phyloP scores from a whole-genome alignment of 1,140 invertebrate genomes.

The Apis mellifera region DNA sequence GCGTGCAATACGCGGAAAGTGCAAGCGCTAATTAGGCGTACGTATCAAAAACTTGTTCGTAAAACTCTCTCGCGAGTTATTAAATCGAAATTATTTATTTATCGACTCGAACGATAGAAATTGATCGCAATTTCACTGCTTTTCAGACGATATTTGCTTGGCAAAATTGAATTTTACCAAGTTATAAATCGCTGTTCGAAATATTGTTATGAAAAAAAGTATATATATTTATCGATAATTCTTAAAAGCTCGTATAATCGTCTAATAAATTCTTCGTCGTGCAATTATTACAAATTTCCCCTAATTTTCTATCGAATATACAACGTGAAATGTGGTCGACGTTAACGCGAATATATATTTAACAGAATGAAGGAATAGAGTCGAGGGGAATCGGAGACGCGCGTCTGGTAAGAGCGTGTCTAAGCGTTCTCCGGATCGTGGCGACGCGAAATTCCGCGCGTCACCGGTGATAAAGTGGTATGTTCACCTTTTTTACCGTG shows the following conservation, averaged over 20 bases:
- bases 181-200: too few relatives aligned
- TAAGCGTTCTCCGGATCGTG: conserved; percentile 1
- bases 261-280: too few relatives aligned
- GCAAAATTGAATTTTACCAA: too few relatives aligned
- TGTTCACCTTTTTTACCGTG: conserved; percentile 32
- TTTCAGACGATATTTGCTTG: too few relatives aligned
- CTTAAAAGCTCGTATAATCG: too few relatives aligned
- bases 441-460: conserved; percentile 39
- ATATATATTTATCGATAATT: too few relatives aligned
- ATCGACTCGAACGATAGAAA: too few relatives aligned
- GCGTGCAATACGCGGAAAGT: neutral
- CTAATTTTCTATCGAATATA: too few relatives aligned
- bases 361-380: too few relatives aligned
- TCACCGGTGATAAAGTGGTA: conserved; percentile 48
- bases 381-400: neutral
- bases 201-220: too few relatives aligned
- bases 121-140: too few relatives aligned
- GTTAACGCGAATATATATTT: neutral
- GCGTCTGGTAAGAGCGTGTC: neutral
- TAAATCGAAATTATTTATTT: neutral
- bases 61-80: neutral
- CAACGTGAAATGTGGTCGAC: neutral
- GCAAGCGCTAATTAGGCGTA: neutral
- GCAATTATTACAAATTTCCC: too few relatives aligned
- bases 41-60: neutral